phyloP scores from a whole-genome alignment of 2,888 invertebrate genomes.

The Cremastinae sp. region DNA sequence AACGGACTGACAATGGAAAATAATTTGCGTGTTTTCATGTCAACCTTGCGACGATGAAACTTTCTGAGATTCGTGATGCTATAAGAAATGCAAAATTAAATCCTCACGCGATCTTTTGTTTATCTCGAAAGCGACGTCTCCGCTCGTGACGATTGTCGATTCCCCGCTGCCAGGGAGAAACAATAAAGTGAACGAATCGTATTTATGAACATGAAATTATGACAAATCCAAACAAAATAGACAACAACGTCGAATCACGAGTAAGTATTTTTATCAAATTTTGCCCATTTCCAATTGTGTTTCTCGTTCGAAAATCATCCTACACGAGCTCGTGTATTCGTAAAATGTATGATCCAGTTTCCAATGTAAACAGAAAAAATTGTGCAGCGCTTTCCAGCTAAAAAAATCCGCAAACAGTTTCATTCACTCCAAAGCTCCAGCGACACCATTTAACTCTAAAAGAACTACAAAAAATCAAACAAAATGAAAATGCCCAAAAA shows the following conservation, averaged over 20 bases:
- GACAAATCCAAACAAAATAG: not conserved
- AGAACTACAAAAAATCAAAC: not conserved
- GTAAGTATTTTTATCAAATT: not conserved
- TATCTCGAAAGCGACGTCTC: slow-evolving; percentile 38
- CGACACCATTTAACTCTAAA: not conserved
- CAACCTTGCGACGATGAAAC: slow-evolving; percentile 39
- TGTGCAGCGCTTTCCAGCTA: too few species aligned
- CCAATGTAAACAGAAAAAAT: not conserved
- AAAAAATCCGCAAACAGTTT: not conserved
- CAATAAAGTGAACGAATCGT: not conserved
- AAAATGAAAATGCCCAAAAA: not conserved
- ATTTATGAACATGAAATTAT: slow-evolving; percentile 9
- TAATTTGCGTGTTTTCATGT: slow-evolving; percentile 49
- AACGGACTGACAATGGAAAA: slow-evolving; percentile 28
- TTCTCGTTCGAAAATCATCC: slow-evolving; percentile 16
- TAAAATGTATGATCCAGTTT: not conserved
- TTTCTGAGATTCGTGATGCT: slow-evolving; percentile 44
- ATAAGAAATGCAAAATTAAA: slow-evolving; percentile 40
- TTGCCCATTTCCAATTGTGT: not conserved
- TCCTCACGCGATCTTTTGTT: slow-evolving; percentile 55
- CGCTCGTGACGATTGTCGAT: slow-evolving; percentile 18
- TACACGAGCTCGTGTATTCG: not conserved
- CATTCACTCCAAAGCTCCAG: not conserved
- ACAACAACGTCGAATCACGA: not conserved
- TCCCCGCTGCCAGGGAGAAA: slow-evolving; percentile 1